Base-by-base conservation (phyloP, 2,888 invertebrate species). In the Hololepta plana region DNA sequence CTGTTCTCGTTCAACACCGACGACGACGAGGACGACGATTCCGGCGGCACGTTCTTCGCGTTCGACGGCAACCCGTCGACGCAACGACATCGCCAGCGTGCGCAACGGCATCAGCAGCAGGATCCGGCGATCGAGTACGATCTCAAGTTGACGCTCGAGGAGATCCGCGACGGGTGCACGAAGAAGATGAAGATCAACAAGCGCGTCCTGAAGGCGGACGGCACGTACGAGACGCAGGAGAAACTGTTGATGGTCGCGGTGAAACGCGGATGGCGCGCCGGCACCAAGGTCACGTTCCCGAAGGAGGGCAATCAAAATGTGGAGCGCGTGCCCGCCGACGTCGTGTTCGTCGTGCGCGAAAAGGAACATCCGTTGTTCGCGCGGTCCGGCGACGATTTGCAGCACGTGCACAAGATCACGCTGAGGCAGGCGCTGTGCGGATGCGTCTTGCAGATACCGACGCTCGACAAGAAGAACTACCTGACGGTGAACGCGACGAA, bases 171-270 rank as follows among this genome's bases (percentile, higher is more conserved):
- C 1, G 96, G 95, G 7, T 87, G 87, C 46, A 76, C 79, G 0
- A 96, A 95, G 56, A 93, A 90, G 50, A 91, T 96, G 84, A 95
- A 91, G 55, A 96, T 96, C 34, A 90, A 87, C 0, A 69, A 88
- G 24, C 71, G 87, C 44, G 77, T 84, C 2, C 56, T 77, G 15
- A 71, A 72, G 33, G 60, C 74, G 0, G 87, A 90, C 46, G 85
- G 87, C 3, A 64, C 69, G 1, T 61, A 72, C 0, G 69, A 68
- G 38, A 76, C 74, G 39, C 13, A 10, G 3, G 91, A 93, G 50
- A 95, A 93, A 57, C 77, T 91, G 13, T 54, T 87, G 13, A 82
- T 81, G 7, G 82, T 93, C 33, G 79, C 82, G 31, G 79, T 95
- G 0, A 91, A 90, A 50, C 88, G 90, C 0, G 93, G 93, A 3